Percentiles rank a stretch among this genome's conserved stretches.
Evolutionary conservation across 53 echinoderm and acorn worm genomes (phyloP).

Genomic region (Antedon mediterranea): DNA sequence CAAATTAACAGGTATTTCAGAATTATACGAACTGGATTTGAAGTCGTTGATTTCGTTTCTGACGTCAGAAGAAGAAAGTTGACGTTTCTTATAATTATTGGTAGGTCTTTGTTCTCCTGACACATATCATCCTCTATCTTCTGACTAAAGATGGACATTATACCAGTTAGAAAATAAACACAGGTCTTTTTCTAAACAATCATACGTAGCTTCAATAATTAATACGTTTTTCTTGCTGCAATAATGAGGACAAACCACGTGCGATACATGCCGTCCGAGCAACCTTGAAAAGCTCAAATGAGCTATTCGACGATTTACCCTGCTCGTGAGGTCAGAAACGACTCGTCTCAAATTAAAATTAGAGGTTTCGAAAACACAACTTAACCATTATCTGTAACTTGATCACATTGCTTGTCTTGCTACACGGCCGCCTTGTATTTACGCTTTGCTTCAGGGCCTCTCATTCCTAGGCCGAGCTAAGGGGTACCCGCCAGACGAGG

Average conservation of each 20-base stretch:
- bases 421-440: background rate
- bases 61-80: too few relatives aligned
- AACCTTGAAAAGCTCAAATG: background rate
- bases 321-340: conserved; percentile 4
- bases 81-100: too few relatives aligned
- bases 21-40: too few relatives aligned
- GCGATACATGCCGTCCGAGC: background rate
- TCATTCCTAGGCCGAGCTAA: background rate
- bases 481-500: background rate
- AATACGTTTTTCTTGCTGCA: background rate
- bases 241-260: background rate
- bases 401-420: conserved; percentile 18
- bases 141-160: background rate
- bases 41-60: too few relatives aligned
- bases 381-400: conserved; percentile 37
- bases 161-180: background rate
- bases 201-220: background rate
- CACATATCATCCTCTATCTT: background rate
- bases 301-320: background rate
- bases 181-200: background rate
- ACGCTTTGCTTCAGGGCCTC: background rate
- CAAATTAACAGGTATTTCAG: too few relatives aligned
- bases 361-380: conserved; percentile 42
- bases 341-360: conserved; percentile 38
- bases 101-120: too few relatives aligned